Evolutionary conservation across 2,113 vertebrate genomes (phyloP), one percentile per base, ranked within the genome.

Genomic region (Gopherus flavomarginatus): DNA sequence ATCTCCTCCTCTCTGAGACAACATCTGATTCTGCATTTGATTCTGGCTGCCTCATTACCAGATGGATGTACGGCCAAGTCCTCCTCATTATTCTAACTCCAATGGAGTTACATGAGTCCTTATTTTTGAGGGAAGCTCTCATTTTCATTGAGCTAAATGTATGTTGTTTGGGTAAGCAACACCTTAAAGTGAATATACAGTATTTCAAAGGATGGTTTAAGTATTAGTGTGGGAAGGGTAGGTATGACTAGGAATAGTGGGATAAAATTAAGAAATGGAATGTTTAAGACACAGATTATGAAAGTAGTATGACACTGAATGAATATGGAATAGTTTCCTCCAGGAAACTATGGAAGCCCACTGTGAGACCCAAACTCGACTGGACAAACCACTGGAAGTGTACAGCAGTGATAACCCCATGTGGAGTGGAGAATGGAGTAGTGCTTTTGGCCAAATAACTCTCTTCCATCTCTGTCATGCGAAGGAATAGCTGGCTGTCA

Each of bases 361-460:
- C 86, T 52, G 24, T 65, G 47, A 38, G 54, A 53, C n/a, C 85
- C 35, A 90, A 35, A 24, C 38, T n/a, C 5, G 31, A 22, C 21
- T 77, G 65, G 81, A 44, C 0, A 11, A 49, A 88, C 17, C 65
- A 38, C 35, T n/a, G 16, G 65, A n/a, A 3, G 3, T 0, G 0
- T 35, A 49, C 49, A 85, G 80, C 31, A 29, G 29, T 21, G 2
- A 0, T 4, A 44, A 47, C 81, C 44, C 49, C 86, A 72, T 2
- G 1, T 54, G 65, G 54, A 3, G 11, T 77, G 35, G 5, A 19
- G 22, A 78, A 29, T 29, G 59, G 16, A 24, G 47, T 57, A 49
- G 4, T 83, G 29, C 0, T 12, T 57, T 78, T 24, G 85, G 21
- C 24, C 31, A 52, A 81, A 88, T n/a, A 90, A 52, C 42, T 19